Evolutionary conservation across 2,113 vertebrate species (phyloP), one percentile per base, ranked within the genome.

Genomic region (Bos javanicus): DNA sequence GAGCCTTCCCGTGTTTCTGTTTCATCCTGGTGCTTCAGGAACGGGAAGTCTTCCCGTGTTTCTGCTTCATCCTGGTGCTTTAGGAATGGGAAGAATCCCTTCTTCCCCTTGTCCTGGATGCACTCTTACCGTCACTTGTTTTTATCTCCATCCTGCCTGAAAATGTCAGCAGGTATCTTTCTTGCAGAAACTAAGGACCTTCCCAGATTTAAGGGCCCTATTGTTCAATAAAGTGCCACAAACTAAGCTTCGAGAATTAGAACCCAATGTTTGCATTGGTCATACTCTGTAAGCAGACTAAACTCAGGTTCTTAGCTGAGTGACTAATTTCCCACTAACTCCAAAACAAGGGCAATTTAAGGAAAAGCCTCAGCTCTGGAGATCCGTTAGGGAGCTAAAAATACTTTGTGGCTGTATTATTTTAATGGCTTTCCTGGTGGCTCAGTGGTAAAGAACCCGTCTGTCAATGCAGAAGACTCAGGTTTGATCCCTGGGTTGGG

Each of bases 151-250:
- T 74, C n/a, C 86, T 95, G 96, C 95, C 56, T 91, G 85, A 96
- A 94, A 97, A 92, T 57, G 84, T 64, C 54, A 54, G 39, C 93
- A 97, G 98, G 97, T 74, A 96, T 52, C 90, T 91, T 91, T 26
- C 84, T 17, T 78, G 62, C 6, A 80, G 33, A 86, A 4, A 6
- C 2, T 5, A 54, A 26, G 39, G n/a, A 8, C 1, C 4, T 7
- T 23, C 39, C 60, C 87, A 78, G 95, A 92, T 94, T 96, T 59
- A 96, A 96, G 88, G 85, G 87, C 60, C 43, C 81, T 50, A 60
- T 97, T 98, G 95, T 97, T 98, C 97, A 98, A 97, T 96, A 97
- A 98, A 98, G 98, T 33, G 56, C 59, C 62, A 28, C 2, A 0
- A 78, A 94, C 1, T 26, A 57, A 36, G 48, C 71, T 90, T 90